Percentiles rank a stretch among this genome's conserved stretches.
phyloP scores from a whole-genome alignment of 2,113 vertebrate species.

The Pelmatolapia mariae region DNA sequence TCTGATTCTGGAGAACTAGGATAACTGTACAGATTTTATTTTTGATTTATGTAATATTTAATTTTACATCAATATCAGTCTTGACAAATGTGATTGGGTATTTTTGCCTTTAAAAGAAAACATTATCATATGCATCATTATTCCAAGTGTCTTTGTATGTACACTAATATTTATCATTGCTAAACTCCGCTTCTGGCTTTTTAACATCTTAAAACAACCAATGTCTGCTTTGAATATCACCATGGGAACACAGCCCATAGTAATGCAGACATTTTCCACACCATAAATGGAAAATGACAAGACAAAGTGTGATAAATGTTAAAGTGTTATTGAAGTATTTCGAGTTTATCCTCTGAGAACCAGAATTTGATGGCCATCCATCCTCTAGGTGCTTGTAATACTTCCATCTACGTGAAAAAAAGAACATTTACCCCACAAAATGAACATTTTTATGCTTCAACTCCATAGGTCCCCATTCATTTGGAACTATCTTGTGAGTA shows the following conservation, averaged over 20 bases:
- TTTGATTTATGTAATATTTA: background rate
- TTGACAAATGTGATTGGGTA: background rate
- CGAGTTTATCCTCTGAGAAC: background rate
- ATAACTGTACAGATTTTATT: background rate
- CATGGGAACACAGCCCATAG: background rate
- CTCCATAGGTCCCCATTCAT: background rate
- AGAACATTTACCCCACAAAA: background rate
- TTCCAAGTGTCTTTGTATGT: background rate
- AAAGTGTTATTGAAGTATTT: background rate
- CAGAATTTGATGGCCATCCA: background rate
- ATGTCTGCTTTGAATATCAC: background rate
- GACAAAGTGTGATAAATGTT: background rate
- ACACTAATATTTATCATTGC: background rate
- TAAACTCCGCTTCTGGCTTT: background rate
- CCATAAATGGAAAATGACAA: background rate
- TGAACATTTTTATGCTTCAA: background rate
- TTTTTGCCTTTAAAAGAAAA: background rate
- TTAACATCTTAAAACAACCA: background rate
- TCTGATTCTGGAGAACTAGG: background rate
- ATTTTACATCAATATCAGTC: background rate
- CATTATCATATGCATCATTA: background rate
- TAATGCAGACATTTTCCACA: background rate
- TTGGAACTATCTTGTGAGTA: background rate
- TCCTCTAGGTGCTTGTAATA: background rate
- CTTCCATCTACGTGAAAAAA: background rate